A percentile compares a stretch with the other conserved stretches of the same genome.
phyloP scores from a whole-genome alignment of 2,113 vertebrate species.

The Aptenodytes forsteri region DNA sequence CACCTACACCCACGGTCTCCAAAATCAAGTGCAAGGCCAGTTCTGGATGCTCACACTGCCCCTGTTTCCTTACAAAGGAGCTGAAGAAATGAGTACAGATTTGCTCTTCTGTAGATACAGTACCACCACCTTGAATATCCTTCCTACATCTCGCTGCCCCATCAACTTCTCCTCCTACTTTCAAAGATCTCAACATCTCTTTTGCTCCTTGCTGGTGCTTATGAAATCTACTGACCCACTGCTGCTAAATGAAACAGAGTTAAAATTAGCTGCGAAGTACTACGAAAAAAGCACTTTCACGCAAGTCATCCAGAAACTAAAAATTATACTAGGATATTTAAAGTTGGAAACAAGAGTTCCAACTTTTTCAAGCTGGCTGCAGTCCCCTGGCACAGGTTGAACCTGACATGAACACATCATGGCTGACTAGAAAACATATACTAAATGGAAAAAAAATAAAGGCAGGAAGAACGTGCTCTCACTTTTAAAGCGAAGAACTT shows the following conservation, averaged over 20 bases:
- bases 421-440: background rate
- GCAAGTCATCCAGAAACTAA: conserved; percentile 21
- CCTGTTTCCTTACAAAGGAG: background rate
- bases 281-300: background rate
- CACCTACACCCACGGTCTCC: background rate
- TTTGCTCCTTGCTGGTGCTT: background rate
- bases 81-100: fast-evolving
- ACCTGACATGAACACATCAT: background rate
- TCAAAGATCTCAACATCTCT: background rate
- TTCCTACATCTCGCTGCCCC: background rate
- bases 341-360: background rate
- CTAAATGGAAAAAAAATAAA: background rate
- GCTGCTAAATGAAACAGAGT: background rate
- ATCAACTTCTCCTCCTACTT: background rate
- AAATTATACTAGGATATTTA: conserved; percentile 23
- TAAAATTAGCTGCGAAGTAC: conserved; percentile 37
- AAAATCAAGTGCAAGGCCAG: background rate
- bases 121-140: background rate
- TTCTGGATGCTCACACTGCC: background rate
- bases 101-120: fast-evolving
- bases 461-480: background rate
- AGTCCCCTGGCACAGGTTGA: conserved; percentile 11
- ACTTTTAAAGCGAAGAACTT: background rate
- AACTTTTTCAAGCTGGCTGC: conserved; percentile 13
- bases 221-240: background rate